Evolutionary conservation across 2,888 invertebrate species (phyloP), one percentile per base, ranked within the genome.

Genomic region (Andrena praecox): DNA sequence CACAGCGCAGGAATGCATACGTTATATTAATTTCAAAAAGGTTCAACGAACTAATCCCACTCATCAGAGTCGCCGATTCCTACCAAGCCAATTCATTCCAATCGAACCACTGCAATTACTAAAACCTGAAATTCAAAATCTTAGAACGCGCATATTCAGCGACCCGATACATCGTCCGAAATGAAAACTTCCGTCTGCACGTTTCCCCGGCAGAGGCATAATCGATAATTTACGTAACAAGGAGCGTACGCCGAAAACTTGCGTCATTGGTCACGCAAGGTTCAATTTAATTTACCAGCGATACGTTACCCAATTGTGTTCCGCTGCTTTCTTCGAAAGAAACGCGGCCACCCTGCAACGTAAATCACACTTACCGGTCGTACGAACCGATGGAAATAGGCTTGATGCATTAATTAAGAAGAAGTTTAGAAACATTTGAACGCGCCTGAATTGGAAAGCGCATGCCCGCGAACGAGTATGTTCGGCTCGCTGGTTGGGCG

Each of bases 241-340:
- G 75, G 52, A 35, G 33, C 20, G 10, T n/a, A 31, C 42, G 31
- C 48, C 70, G 24, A 76, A 77, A 77, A 63, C 5, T 59, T 20
- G 48, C n/a, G 54, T 56, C 35, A 35, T 63, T 52, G 54, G 59
- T 80, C 66, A 50, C 54, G 31, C 52, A 62, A 29, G 31, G 29
- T n/a, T 70, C 70, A 66, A 80, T 80, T 77, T 66, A 20, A 52
- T 70, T 42, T 48, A 10, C 7, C 35, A 33, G 52, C 60, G 42
- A 71, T 77, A 77, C 71, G 77, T 77, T 56, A 66, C 76, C 69
- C 75, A 75, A 80, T 82, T 33, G 80, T 64, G 33, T 29, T 20
- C 27, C 20, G 42, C 12, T 31, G 50, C 29, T 75, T 71, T 79
- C 74, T 48, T 62, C 79, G 63, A 59, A 75, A 68, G 82, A 59